These are phyloP conservation scores for Thaumatotibia leucotreta DNA, from an alignment of 1,140 invertebrate species.

Conservation along the genomic window DNA sequence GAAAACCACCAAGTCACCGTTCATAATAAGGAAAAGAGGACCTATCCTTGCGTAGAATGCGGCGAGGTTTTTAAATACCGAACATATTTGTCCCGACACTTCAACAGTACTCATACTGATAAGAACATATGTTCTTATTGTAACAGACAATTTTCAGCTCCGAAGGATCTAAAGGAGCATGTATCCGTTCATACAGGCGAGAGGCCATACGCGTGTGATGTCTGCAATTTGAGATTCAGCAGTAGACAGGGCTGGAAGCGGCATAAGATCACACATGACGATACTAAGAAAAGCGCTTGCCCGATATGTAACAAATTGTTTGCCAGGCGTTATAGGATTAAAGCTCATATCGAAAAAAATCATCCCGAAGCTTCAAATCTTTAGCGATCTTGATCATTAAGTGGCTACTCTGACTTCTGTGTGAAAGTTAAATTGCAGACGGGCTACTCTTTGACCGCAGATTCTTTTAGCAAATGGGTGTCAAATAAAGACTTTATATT, in stretches of 20 bases:
- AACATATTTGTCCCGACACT: constrained; percentile 4
- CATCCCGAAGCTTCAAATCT: not conserved
- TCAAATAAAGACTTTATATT: not conserved
- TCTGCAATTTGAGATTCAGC: not conserved
- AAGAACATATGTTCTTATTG: constrained; percentile 8
- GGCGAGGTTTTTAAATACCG: not conserved
- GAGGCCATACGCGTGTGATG: not conserved
- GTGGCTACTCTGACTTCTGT: not conserved
- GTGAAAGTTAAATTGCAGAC: not conserved
- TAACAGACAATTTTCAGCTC: not conserved
- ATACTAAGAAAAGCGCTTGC: not conserved
- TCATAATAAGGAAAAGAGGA: constrained; percentile 26
- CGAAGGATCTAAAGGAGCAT: not conserved
- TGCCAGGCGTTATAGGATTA: not conserved
- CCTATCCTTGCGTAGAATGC: constrained; percentile 6
- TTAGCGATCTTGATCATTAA: not conserved
- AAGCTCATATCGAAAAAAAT: not conserved
- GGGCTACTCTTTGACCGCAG: not conserved
- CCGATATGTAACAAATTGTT: not conserved
- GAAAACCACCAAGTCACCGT: constrained; percentile 30
- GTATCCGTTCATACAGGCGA: not conserved
- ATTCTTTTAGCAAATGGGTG: not conserved
- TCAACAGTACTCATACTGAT: constrained; percentile 7
- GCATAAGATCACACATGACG: not conserved
- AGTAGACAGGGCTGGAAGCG: not conserved